Evolutionary conservation across 2,888 invertebrate genomes (phyloP).

Genomic region (Ophonus ardosiacus): DNA sequence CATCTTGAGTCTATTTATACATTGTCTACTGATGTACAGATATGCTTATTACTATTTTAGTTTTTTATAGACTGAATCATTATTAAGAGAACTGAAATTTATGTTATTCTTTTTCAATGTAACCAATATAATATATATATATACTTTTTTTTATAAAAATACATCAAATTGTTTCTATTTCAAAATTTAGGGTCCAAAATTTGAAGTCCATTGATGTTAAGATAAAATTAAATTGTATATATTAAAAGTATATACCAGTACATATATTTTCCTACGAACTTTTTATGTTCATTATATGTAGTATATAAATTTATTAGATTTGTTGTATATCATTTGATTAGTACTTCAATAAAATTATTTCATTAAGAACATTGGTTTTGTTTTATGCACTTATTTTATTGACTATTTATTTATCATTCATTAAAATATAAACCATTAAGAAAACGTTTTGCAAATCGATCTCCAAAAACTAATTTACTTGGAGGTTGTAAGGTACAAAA

Average conservation of each 20-base stretch:
- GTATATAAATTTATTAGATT: slow-evolving; percentile 4
- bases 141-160: background rate
- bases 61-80: slow-evolving; percentile 42
- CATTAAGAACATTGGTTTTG: background rate
- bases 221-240: slow-evolving; percentile 21
- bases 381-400: background rate
- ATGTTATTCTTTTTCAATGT: background rate
- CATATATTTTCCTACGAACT: slow-evolving; percentile 37
- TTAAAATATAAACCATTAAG: too few relatives aligned
- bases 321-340: slow-evolving; percentile 12
- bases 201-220: slow-evolving; percentile 18
- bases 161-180: background rate
- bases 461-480: too few relatives aligned
- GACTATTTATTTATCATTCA: too few relatives aligned
- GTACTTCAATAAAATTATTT: slow-evolving; percentile 23
- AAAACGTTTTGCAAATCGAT: too few relatives aligned
- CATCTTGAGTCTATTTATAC: slow-evolving; percentile 1
- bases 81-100: background rate
- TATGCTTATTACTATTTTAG: slow-evolving; percentile 8
- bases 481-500: too few relatives aligned
- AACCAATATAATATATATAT: too few relatives aligned
- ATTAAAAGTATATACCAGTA: slow-evolving; percentile 13
- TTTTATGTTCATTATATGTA: slow-evolving; percentile 21
- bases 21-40: slow-evolving; percentile 10
- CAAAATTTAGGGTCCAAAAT: slow-evolving; percentile 15